Evolutionary conservation across 1,140 invertebrate genomes (phyloP), one percentile per base, ranked within the genome.

Genomic region (Pteromalus puparum): DNA sequence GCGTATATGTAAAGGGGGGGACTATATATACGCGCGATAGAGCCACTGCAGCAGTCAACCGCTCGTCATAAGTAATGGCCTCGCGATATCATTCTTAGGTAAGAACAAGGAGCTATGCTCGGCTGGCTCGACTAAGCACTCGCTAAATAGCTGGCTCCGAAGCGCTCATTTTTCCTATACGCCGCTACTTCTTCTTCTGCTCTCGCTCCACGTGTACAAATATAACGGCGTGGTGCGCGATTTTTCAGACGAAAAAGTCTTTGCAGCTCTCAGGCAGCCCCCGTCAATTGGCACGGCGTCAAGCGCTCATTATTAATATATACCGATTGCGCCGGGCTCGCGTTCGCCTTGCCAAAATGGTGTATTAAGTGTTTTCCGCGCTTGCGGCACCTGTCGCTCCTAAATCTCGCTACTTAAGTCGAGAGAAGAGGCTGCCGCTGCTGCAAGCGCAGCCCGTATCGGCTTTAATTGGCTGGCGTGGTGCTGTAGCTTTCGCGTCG

Each of bases 401-500:
- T 93, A 92, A 93, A 93, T 93, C 92, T 92, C 88, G 87, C 89
- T 90, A 91, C 90, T 92, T 91, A 90, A 90, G 89, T 83, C 88
- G 81, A 87, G 87, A 82, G 28, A 81, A 74, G 86, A 78, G 87
- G 68, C 84, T 79, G 76, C 78, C 84, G 87, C 75, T 5, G 26
- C 21, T 12, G 24, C 26, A 18, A 70, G 10, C 67, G 10, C 26
- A n/a, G 2, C 15, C 28, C 67, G 88, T 88, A 88, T 90, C 87
- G 87, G 85, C 87, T 90, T 91, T 93, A 93, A 93, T 93, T 93
- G 91, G 91, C 90, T 89, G 88, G 88, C 90, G 87, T 89, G 89
- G 84, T 70, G 83, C 85, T 82, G 30, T 76, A 26, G 48, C 67
- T 53, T 53, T 82, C 42, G 70, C 68, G 12, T 81, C 42, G 68